These are phyloP conservation scores for Drosophila lacicola DNA, from an alignment of 2,888 invertebrate species.

Conservation along the genomic window DNA sequence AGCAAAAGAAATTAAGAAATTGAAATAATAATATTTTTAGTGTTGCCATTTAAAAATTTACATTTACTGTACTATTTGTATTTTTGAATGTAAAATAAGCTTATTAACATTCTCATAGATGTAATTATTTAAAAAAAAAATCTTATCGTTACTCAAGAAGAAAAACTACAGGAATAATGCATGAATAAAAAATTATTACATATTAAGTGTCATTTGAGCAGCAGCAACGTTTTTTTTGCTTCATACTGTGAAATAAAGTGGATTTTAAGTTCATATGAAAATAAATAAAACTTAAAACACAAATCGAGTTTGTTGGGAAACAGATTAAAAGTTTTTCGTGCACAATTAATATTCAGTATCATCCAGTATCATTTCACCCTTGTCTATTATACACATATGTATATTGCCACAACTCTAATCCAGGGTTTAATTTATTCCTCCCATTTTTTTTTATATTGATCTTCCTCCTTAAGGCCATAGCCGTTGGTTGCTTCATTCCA, in stretches of 20 bases:
- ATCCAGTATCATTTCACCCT: too few species aligned
- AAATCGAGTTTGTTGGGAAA: slow-evolving; percentile 9
- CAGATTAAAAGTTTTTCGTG: background rate
- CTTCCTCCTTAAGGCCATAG: too few species aligned
- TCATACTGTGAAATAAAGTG: slow-evolving; percentile 38
- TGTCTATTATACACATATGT: too few species aligned
- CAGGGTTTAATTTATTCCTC: too few species aligned
- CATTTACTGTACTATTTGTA: slow-evolving; percentile 56
- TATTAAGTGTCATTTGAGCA: slow-evolving; percentile 55
- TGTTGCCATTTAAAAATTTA: slow-evolving; percentile 43
- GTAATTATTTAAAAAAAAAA: slow-evolving; percentile 26
- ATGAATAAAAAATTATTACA: slow-evolving; percentile 14
- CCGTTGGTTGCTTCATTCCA: too few species aligned
- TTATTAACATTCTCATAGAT: slow-evolving; percentile 47
- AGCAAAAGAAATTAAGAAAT: background rate
- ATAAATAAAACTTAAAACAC: slow-evolving; percentile 25
- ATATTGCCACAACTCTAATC: too few species aligned
- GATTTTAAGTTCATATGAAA: slow-evolving; percentile 44
- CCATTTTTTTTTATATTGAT: too few species aligned
- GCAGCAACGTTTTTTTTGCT: slow-evolving; percentile 32
- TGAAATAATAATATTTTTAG: slow-evolving; percentile 23
- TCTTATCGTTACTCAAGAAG: slow-evolving; percentile 31
- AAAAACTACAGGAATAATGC: slow-evolving; percentile 45
- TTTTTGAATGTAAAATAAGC: slow-evolving; percentile 56
- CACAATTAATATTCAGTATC: too few species aligned